Evolutionary conservation across 2,797 vertebrate genomes (phyloP), one percentile per base, ranked within the genome.

Genomic region (Nothura maculosa): DNA sequence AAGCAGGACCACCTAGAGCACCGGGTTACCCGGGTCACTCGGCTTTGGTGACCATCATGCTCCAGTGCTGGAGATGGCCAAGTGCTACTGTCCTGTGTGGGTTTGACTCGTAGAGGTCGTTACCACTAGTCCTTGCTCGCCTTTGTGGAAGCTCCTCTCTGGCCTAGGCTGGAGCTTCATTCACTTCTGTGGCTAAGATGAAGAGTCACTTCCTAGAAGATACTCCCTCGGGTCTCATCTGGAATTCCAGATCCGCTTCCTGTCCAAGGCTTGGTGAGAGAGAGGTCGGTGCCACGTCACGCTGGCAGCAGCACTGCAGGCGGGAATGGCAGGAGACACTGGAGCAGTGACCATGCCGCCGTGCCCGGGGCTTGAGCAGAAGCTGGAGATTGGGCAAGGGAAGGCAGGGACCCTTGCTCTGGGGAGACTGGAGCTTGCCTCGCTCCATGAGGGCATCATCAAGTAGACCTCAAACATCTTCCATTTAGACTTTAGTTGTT

Each of bases 171-270:
- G 47, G 40, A 55, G 63, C 67, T 1, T 0, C 3, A 1, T 0
- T 4, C 0, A 0, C 10, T 34, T 19, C 58, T 47, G 7, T 0
- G 3, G 20, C 57, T 0, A 0, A 30, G 9, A 1, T 42, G 25
- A 11, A 36, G 17, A 38, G 22, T 62, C 1, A 0, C 48, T 86
- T 68, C 58, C 48, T 9, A 55, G 70, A 72, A 73, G 76, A 47
- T 22, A 5, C 36, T 55, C 7, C 28, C 0, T 4, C 13, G 38
- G 1, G 28, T 74, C 20, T 87, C 61, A n/a, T 36, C 38, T 9
- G 5, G 17, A 40, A 10, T 64, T 55, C 19, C 19, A 1, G 3
- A 5, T 21, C 25, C 0, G 0, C 2, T 2, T 13, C 19, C n/a
- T 1, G 3, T 55, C n/a, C 18, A 15, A 32, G 32, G 55, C 50